phyloP scores from a whole-genome alignment of 2,888 invertebrate genomes.

The Lepeophtheirus nordmannii region DNA sequence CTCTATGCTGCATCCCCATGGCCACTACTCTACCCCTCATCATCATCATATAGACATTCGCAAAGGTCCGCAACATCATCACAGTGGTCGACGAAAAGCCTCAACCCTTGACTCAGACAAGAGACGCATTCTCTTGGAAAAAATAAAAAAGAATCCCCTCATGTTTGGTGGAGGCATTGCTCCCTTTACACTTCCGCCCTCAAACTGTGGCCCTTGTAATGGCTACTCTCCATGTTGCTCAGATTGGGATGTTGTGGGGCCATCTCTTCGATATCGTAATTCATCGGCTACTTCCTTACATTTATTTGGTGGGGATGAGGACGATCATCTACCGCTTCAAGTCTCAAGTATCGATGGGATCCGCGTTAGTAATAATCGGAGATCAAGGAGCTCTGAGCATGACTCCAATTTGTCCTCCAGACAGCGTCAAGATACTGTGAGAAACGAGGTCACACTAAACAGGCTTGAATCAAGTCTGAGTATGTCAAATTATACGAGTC shows the following conservation, averaged over 20 bases:
- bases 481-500: background rate
- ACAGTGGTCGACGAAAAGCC: constrained; percentile 1
- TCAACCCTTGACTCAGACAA: constrained; percentile 13
- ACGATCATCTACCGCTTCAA: constrained; percentile 19
- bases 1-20: background rate
- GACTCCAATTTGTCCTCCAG: background rate
- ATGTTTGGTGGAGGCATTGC: no score
- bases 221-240: background rate
- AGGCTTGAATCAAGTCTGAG: background rate
- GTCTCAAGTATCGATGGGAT: constrained; percentile 23
- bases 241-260: background rate
- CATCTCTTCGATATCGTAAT: background rate
- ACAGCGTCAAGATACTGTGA: background rate
- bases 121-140: constrained; percentile 5
- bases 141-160: constrained; percentile 3
- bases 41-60: no score
- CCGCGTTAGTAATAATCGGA: background rate
- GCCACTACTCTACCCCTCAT: background rate
- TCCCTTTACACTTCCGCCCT: background rate
- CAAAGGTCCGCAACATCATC: no score
- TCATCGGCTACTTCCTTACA: background rate
- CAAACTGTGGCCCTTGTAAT: background rate
- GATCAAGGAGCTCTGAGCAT: constrained; percentile 7
- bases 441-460: background rate
- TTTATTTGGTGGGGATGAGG: background rate